These are phyloP conservation scores for Muscidifurax raptorellus DNA, from an alignment of 1,140 invertebrate genomes.

Conservation along the genomic window DNA sequence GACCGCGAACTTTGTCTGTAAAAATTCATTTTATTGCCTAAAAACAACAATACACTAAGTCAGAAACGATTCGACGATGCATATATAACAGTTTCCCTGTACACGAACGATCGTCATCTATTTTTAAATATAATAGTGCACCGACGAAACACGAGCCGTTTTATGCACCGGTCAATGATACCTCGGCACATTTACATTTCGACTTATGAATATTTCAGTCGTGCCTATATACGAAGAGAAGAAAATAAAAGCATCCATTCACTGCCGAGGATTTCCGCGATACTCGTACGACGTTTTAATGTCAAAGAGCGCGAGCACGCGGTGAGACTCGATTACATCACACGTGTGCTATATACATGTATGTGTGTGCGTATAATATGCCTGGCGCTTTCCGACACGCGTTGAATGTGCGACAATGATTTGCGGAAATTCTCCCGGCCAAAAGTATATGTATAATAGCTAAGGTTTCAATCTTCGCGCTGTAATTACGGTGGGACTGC, in stretches of 20 bases:
- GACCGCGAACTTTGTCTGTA: too few species aligned
- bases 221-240: not conserved
- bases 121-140: too few species aligned
- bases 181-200: not conserved
- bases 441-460: not conserved
- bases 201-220: not conserved
- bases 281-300: slow-evolving; percentile 29
- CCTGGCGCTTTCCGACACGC: not conserved
- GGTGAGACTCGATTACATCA: not conserved
- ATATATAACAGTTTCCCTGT: too few species aligned
- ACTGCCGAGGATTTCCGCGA: not conserved
- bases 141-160: too few species aligned
- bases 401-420: not conserved
- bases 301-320: not conserved
- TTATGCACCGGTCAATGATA: not conserved
- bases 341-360: not conserved
- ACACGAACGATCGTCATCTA: too few species aligned
- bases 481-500: not conserved
- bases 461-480: not conserved
- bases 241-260: not conserved
- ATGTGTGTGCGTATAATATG: not conserved
- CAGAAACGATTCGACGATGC: too few species aligned
- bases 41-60: too few species aligned
- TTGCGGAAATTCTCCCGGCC: slow-evolving; percentile 9
- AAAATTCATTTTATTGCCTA: too few species aligned